These are phyloP conservation scores for Martes flavigula DNA, from an alignment of 2,797 vertebrate species.

Conservation along the genomic window DNA sequence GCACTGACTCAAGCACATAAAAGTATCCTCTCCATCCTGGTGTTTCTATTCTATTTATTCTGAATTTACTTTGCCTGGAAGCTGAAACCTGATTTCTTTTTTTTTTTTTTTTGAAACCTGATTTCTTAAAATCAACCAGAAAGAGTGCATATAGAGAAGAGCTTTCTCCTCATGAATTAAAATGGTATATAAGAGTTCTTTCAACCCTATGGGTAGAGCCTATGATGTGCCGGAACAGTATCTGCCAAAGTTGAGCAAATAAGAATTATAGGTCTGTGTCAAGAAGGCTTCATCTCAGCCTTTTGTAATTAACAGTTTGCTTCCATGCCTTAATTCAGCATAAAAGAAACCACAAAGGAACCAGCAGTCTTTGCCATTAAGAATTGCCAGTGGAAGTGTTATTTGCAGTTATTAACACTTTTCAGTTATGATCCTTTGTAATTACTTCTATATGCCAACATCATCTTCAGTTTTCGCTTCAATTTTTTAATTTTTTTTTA, in stretches of 20 bases:
- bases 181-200: background rate
- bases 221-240: background rate
- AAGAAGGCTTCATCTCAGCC: background rate
- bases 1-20: background rate
- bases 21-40: background rate
- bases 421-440: background rate
- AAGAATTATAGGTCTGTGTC: background rate
- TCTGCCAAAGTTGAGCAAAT: constrained; percentile 18
- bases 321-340: background rate
- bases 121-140: constrained; percentile 20
- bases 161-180: background rate
- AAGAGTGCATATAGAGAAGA: background rate
- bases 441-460: background rate
- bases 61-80: constrained; percentile 50
- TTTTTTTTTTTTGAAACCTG: background rate
- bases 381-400: background rate
- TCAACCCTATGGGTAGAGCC: background rate
- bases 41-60: constrained; percentile 27
- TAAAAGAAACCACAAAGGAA: constrained; percentile 4
- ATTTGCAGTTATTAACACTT: constrained; percentile 48
- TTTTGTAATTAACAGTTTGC: constrained; percentile 24
- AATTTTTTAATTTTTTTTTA: background rate
- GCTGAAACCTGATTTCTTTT: constrained; percentile 33
- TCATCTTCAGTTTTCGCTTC: background rate
- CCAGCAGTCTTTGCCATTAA: background rate